Conservation (phyloP, 2,888 invertebrate species). For the Spodoptera exigua region DNA sequence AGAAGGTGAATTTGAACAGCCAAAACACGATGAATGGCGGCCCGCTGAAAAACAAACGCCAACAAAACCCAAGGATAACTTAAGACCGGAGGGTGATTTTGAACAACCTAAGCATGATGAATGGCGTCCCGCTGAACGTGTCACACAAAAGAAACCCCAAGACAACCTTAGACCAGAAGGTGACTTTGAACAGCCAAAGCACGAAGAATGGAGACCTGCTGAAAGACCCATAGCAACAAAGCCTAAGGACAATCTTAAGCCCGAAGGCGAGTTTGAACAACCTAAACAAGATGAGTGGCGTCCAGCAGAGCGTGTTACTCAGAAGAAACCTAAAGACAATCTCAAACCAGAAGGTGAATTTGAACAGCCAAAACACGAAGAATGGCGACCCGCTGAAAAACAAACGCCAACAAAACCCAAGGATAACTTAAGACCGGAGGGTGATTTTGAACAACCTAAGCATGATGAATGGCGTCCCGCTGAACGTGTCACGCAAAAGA, state of each 20-base stretch:
- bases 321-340: slow-evolving; percentile 39
- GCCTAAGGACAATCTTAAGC: slow-evolving; percentile 80
- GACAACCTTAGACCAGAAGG: slow-evolving; percentile 89
- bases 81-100: slow-evolving; percentile 87
- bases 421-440: slow-evolving; percentile 70
- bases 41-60: slow-evolving; percentile 78
- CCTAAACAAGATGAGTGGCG: slow-evolving; percentile 64
- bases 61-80: slow-evolving; percentile 84
- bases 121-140: slow-evolving; percentile 83
- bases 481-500: slow-evolving; percentile 76
- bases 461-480: slow-evolving; percentile 81
- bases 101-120: slow-evolving; percentile 76
- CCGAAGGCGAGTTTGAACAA: slow-evolving; percentile 87
- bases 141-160: slow-evolving; percentile 70
- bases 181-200: slow-evolving; percentile 68
- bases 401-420: slow-evolving; percentile 78
- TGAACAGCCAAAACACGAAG: slow-evolving; percentile 26
- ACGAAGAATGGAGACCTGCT: slow-evolving; percentile 73
- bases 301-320: slow-evolving; percentile 32
- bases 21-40: slow-evolving; percentile 74
- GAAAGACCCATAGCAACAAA: slow-evolving; percentile 85
- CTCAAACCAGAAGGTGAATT: slow-evolving; percentile 38
- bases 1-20: slow-evolving; percentile 66
- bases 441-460: slow-evolving; percentile 67
- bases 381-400: slow-evolving; percentile 48